Evolutionary conservation across 2,113 vertebrate species (phyloP).

Genomic region (Aleadryas rufinucha): DNA sequence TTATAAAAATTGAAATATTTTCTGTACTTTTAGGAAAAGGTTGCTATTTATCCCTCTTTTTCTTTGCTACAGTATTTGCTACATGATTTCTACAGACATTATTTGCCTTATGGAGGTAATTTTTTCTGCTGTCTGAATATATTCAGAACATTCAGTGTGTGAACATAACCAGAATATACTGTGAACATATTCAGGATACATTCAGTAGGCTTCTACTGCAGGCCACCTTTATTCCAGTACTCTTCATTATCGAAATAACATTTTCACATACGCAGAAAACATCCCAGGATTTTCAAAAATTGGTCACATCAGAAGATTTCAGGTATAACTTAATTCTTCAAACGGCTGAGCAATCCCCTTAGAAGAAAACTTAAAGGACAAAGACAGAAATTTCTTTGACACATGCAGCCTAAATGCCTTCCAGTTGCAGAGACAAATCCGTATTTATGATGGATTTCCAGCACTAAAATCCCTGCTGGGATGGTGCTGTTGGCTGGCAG

Average conservation of each 20-base stretch:
- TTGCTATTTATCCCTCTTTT: not conserved
- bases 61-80: not conserved
- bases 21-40: not conserved
- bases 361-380: not conserved
- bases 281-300: not conserved
- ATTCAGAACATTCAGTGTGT: not conserved
- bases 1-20: not conserved
- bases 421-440: not conserved
- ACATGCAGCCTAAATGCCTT: not conserved
- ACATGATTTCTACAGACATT: not conserved
- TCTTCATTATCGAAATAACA: not conserved
- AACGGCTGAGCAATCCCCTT: not conserved
- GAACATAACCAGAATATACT: not conserved
- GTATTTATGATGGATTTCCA: not conserved
- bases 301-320: not conserved
- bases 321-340: not conserved
- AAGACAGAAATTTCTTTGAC: not conserved
- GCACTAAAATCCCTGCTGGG: not conserved
- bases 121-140: not conserved
- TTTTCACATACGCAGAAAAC: not conserved
- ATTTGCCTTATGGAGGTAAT: not conserved
- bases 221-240: not conserved
- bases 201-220: not conserved
- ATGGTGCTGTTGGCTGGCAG: too few species aligned
- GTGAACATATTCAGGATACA: not conserved